Percentiles rank a stretch among this genome's conserved stretches.
phyloP scores from a whole-genome alignment of 2,113 vertebrate genomes.

The Carassius carassius region DNA sequence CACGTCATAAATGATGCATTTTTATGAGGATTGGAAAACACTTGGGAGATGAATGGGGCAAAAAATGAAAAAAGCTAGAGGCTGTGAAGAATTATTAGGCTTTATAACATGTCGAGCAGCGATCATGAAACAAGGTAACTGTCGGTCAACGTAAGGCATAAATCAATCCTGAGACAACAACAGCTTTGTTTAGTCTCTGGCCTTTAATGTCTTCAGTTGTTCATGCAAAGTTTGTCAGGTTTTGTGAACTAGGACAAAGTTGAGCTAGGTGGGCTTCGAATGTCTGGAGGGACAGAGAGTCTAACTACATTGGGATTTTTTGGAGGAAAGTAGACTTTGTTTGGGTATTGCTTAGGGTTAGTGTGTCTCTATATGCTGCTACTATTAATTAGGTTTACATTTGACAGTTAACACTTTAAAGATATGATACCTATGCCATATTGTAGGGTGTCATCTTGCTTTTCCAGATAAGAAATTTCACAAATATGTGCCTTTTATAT shows the following conservation, averaged over 20 bases:
- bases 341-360: not conserved
- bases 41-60: conserved; percentile 5
- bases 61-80: conserved; percentile 20
- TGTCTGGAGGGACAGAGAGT: not conserved
- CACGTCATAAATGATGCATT: conserved; percentile 45
- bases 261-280: conserved; percentile 36
- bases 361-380: not conserved
- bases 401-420: not conserved
- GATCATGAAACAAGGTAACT: conserved; percentile 29
- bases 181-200: not conserved
- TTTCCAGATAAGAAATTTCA: not conserved
- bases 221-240: conserved; percentile 26
- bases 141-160: conserved; percentile 31
- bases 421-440: not conserved
- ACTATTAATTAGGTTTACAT: not conserved
- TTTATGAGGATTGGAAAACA: conserved; percentile 49
- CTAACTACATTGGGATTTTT: not conserved
- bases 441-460: not conserved
- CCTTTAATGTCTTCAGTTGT: not conserved
- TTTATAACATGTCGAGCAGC: conserved; percentile 1
- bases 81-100: conserved; percentile 38
- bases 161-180: conserved; percentile 40
- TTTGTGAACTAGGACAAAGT: conserved; percentile 45
- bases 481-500: not conserved
- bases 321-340: not conserved